These are phyloP conservation scores for Rhincodon typus DNA, from an alignment of 2,797 vertebrate genomes.

Conservation along the genomic window DNA sequence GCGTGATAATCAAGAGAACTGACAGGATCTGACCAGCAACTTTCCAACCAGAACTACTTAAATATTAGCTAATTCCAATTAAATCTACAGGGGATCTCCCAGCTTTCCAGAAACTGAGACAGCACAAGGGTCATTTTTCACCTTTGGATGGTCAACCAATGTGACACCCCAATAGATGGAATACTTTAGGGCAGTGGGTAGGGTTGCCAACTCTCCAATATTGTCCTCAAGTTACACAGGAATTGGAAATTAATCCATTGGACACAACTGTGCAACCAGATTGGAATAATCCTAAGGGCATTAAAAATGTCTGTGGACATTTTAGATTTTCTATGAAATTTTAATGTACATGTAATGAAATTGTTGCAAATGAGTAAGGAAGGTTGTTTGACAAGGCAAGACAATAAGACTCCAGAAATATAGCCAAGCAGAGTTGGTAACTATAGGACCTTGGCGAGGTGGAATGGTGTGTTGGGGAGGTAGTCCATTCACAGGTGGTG, in stretches of 20 bases:
- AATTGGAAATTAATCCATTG: neutral
- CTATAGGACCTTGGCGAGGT: neutral
- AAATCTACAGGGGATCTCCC: no score
- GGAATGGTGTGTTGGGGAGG: neutral
- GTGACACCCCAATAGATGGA: neutral
- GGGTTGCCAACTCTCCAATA: no score
- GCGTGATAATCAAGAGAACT: neutral
- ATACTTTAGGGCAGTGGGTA: neutral
- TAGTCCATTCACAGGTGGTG: neutral
- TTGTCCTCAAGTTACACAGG: neutral
- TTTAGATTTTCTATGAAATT: neutral
- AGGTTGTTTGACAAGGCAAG: neutral
- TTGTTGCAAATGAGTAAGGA: neutral
- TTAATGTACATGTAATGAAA: neutral
- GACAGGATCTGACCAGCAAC: neutral
- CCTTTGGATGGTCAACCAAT: no score
- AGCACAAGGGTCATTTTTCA: no score
- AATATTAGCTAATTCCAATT: no score
- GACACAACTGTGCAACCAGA: neutral
- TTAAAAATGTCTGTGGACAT: neutral
- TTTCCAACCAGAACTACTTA: no score
- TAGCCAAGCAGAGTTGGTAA: neutral
- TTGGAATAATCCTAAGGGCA: neutral
- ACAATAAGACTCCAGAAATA: neutral
- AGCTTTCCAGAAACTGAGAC: no score